Evolutionary conservation across 2,113 vertebrate species (phyloP).

Genomic region (Crotalus viridis): DNA sequence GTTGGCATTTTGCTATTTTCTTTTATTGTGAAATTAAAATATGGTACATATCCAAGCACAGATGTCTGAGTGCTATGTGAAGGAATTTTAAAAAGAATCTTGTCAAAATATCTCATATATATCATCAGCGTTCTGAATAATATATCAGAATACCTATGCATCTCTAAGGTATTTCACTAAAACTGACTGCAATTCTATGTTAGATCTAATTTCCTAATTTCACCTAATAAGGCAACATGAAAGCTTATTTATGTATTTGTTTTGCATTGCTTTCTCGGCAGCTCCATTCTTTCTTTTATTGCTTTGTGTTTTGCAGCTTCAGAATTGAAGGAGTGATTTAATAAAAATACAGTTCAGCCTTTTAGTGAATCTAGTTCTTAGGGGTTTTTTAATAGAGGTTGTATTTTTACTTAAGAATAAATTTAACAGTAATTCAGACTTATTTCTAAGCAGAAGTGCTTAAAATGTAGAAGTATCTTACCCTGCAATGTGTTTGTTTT

Average conservation of each 20-base stretch:
- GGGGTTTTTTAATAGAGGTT: neutral
- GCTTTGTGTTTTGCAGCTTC: neutral
- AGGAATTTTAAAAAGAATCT: neutral
- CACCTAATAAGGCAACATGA: neutral
- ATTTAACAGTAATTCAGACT: neutral
- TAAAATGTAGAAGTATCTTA: neutral
- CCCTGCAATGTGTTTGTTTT: neutral
- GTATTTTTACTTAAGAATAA: neutral
- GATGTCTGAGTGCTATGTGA: neutral
- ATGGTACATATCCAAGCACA: neutral
- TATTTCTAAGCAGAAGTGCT: neutral
- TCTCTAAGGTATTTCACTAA: neutral
- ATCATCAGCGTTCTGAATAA: slow-evolving; percentile 35
- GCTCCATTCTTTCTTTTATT: neutral
- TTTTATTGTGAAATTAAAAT: neutral
- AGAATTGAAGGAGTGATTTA: neutral
- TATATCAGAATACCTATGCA: neutral
- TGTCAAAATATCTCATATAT: slow-evolving; percentile 40
- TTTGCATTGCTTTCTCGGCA: neutral
- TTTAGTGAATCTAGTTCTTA: neutral
- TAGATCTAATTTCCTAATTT: neutral
- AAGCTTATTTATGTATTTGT: neutral
- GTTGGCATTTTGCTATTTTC: neutral
- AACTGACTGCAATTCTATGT: neutral
- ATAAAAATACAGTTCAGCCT: neutral